A percentile compares a stretch with the other conserved stretches of the same genome.
Evolutionary conservation across 2,888 invertebrate genomes (phyloP).

Genomic region (Lepetodrilus schrolli): DNA sequence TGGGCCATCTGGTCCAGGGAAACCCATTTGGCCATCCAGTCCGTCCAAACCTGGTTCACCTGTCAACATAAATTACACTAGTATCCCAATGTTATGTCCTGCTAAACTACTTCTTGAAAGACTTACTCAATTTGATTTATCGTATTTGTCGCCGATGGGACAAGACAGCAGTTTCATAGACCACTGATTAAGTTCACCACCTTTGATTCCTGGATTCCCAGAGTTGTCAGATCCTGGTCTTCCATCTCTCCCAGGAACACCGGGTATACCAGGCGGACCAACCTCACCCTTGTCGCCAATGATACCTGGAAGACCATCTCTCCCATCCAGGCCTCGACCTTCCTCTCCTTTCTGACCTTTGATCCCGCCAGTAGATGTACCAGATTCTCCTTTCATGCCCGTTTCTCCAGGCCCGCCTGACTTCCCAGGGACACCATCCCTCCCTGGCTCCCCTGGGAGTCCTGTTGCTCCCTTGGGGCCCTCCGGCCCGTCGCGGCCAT

Average conservation of each 20-base stretch:
- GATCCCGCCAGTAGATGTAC: constrained; percentile 17
- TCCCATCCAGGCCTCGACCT: constrained; percentile 3
- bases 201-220: too few relatives aligned
- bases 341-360: constrained; percentile 34
- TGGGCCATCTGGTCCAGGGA: constrained; percentile 24
- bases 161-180: too few relatives aligned
- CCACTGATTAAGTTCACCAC: too few relatives aligned
- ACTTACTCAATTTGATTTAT: too few relatives aligned
- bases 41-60: background rate
- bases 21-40: background rate
- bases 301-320: background rate
- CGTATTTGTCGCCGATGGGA: too few relatives aligned
- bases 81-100: too few relatives aligned
- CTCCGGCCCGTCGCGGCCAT: constrained; percentile 29
- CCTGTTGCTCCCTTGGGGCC: constrained; percentile 19
- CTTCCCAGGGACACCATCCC: constrained; percentile 43
- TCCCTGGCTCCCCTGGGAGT: constrained; percentile 21
- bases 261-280: background rate
- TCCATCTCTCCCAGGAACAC: background rate
- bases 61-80: background rate
- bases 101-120: too few relatives aligned
- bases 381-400: constrained; percentile 44
- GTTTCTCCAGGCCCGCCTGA: constrained; percentile 41
- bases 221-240: too few relatives aligned
- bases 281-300: background rate